phyloP scores from a whole-genome alignment of 1,140 invertebrate genomes.

The Homalodisca vitripennis region DNA sequence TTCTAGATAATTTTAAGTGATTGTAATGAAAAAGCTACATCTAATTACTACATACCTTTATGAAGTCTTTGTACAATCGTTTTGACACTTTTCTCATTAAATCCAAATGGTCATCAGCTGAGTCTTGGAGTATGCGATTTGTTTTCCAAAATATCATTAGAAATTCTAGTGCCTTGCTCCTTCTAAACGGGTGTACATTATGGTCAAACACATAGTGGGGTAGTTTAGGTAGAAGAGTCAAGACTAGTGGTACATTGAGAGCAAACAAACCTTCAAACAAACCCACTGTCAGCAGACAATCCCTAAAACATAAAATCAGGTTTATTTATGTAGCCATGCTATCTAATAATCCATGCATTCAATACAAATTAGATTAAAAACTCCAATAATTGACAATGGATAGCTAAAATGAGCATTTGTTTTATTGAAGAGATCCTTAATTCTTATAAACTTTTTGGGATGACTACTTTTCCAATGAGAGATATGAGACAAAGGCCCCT shows the following conservation, averaged over 20 bases:
- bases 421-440: too few relatives aligned
- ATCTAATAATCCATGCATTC: too few relatives aligned
- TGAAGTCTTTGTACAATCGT: not conserved
- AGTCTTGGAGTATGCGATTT: not conserved
- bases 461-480: too few relatives aligned
- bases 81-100: not conserved
- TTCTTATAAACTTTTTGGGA: too few relatives aligned
- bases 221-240: not conserved
- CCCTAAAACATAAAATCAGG: slow-evolving; percentile 1
- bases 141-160: not conserved
- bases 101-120: not conserved
- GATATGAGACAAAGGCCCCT: too few relatives aligned
- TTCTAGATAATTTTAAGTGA: not conserved
- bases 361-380: too few relatives aligned
- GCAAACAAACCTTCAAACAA: not conserved
- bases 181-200: not conserved
- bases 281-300: not conserved
- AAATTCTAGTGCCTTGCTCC: not conserved
- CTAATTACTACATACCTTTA: not conserved
- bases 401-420: too few relatives aligned
- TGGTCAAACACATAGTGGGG: not conserved
- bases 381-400: too few relatives aligned
- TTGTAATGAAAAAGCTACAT: not conserved
- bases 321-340: too few relatives aligned
- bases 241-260: not conserved